Base-by-base conservation (phyloP, 2,888 invertebrate species). In the Orgyia antiqua region DNA sequence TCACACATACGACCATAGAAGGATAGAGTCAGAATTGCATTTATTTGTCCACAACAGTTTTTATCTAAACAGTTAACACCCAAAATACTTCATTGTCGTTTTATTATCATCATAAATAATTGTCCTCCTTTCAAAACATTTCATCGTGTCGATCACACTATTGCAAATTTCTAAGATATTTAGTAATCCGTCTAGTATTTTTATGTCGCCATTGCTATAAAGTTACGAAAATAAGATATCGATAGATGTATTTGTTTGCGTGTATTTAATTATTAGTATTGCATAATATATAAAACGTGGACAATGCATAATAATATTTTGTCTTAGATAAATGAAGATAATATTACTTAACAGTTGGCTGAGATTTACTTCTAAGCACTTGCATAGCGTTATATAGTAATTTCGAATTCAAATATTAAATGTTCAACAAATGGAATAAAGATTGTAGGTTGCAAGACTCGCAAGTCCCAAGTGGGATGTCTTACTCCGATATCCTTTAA, bases 101-200 rank as follows among this genome's bases (percentile, higher is more conserved):
- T 17, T 7, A 27, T 23, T 3, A 27, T n/a, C 9, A 13, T 30
- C 25, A 10, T 25, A 31, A 31, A 19, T 27, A 27, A 27, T 27
- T 27, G 31, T 8, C 31, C 27, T 27, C 15, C 27, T 31, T 31
- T 31, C 30, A 8, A 31, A 27, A 21, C 10, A 17, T 27, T 27
- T 31, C 21, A 17, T 27, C 21, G 27, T 17, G 10, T 31, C 2
- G 10, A 27, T 31, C 23, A 15, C 11, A 20, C 20, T 13, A 20
- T 31, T 25, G 20, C 25, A 25, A 10, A 31, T 17, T 20, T 13
- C 10, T 8, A 15, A 10, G 10, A 10, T 6, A 20, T 25, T 26
- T 31, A 27, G 15, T 17, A 26, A 27, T 31, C 26, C 10, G 3
- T 23, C 23, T 23, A 23, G 10, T 20, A 27, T 27, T 13, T 27